These are phyloP conservation scores for Acromyrmex charruanus DNA, from an alignment of 1,140 invertebrate genomes.

Conservation along the genomic window DNA sequence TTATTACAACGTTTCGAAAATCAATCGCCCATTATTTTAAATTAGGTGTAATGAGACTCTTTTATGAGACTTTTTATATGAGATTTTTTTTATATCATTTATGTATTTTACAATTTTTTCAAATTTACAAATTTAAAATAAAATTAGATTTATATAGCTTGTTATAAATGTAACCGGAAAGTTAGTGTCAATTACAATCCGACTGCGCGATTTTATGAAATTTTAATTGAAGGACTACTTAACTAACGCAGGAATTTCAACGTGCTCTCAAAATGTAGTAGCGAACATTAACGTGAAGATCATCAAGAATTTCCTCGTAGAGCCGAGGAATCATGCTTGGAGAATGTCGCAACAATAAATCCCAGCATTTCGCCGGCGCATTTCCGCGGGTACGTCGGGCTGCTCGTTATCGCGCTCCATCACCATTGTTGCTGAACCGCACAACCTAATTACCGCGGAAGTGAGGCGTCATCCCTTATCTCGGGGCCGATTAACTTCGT, in stretches of 20 bases:
- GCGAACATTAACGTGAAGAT: constrained; percentile 27
- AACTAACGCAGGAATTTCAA: constrained; percentile 5
- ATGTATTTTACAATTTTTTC: neutral
- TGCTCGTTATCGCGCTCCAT: constrained; percentile 65
- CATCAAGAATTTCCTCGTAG: constrained; percentile 34
- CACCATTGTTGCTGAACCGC: constrained; percentile 67
- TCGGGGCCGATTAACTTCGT: constrained; percentile 67
- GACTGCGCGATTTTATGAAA: neutral
- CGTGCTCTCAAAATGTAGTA: neutral
- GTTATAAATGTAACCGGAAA: neutral
- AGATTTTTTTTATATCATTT: neutral
- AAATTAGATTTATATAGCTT: neutral
- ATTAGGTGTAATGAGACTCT: neutral
- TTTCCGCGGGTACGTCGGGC: constrained; percentile 59
- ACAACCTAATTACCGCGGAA: constrained; percentile 70
- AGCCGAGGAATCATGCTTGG: constrained; percentile 35
- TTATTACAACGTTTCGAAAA: neutral
- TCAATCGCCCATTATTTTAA: neutral
- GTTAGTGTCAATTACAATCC: neutral
- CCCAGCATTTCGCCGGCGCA: constrained; percentile 63
- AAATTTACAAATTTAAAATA: neutral
- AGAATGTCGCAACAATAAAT: constrained; percentile 64
- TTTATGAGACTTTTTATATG: neutral
- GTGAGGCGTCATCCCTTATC: constrained; percentile 70
- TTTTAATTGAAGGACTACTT: neutral